phyloP scores from a whole-genome alignment of 2,113 vertebrate genomes.

The Physeter macrocephalus region DNA sequence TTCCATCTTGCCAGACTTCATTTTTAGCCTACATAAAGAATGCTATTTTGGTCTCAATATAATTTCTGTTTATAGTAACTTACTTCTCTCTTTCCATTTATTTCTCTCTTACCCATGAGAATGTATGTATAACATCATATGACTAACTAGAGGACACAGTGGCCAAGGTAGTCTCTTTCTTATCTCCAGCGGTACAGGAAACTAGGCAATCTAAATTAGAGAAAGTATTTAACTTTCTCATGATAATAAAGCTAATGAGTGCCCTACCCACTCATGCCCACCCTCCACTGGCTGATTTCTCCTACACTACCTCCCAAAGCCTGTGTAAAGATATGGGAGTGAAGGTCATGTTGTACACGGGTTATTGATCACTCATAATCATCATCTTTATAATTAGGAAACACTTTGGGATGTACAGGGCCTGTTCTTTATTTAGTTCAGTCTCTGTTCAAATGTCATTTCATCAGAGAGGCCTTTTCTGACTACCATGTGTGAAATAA shows the following conservation, averaged over 20 bases:
- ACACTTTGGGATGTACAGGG: neutral
- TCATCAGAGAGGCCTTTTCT: neutral
- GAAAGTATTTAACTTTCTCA: neutral
- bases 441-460: neutral
- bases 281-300: neutral
- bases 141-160: neutral
- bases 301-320: neutral
- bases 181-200: neutral
- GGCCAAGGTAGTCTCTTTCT: neutral
- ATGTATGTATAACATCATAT: neutral
- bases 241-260: neutral
- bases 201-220: neutral
- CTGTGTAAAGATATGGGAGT: neutral
- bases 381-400: neutral
- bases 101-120: conserved; percentile 13
- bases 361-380: neutral
- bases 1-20: conserved; percentile 37
- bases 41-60: conserved; percentile 7
- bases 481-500: neutral
- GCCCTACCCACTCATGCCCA: too few relatives aligned
- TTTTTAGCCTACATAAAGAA: conserved; percentile 21
- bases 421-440: neutral
- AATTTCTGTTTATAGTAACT: conserved; percentile 40
- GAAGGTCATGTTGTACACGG: neutral
- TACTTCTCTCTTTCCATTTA: neutral